Percentiles rank a stretch among this genome's conserved stretches.
These are phyloP conservation scores for Saiga tatarica DNA, from an alignment of 2,113 vertebrate genomes.

Conservation along the genomic window DNA sequence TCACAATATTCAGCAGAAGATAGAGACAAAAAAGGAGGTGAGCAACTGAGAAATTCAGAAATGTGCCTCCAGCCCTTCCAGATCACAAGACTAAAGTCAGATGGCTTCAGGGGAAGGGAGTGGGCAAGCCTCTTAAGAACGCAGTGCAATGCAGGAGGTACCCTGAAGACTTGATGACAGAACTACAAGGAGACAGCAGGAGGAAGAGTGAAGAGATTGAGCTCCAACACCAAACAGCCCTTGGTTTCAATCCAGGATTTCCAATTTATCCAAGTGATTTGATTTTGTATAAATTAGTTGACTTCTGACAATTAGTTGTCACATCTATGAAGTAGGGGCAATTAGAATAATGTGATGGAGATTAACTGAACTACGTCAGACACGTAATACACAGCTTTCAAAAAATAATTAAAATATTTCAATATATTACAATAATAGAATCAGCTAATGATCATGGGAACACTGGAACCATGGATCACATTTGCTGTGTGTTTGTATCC, in stretches of 20 bases:
- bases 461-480: neutral
- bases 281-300: neutral
- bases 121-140: neutral
- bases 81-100: neutral
- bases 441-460: neutral
- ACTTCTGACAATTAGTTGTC: neutral
- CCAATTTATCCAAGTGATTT: neutral
- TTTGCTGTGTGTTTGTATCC: neutral
- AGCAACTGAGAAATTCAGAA: neutral
- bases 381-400: neutral
- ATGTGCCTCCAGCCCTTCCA: neutral
- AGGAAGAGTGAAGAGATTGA: neutral
- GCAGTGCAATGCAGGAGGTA: neutral
- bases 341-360: fast-evolving
- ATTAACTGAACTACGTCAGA: neutral
- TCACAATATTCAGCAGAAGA: neutral
- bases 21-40: neutral
- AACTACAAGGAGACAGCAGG: neutral
- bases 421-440: neutral
- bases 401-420: neutral
- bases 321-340: neutral
- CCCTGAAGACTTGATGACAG: neutral
- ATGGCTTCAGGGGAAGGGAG: too few species aligned
- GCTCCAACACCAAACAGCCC: neutral
- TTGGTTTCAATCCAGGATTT: neutral